These are phyloP conservation scores for Drosophila merina DNA, from an alignment of 2,888 invertebrate genomes.

Conservation along the genomic window DNA sequence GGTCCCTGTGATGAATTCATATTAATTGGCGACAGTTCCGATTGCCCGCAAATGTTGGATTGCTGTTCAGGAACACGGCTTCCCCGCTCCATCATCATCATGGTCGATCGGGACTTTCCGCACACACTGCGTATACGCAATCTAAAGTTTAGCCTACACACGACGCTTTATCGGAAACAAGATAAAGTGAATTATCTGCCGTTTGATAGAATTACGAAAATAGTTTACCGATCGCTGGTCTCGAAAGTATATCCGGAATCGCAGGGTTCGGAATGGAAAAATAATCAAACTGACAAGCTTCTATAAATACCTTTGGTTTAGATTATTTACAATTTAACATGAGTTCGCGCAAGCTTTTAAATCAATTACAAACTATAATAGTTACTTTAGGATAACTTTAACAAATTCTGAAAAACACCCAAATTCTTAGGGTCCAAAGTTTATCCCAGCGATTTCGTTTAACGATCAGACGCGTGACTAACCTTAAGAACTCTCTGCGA, in stretches of 20 bases:
- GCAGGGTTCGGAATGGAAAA: neutral
- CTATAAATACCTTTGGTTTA: neutral
- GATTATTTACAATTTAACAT: neutral
- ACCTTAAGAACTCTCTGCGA: constrained; percentile 7
- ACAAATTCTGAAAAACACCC: neutral
- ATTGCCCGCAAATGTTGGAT: constrained; percentile 19
- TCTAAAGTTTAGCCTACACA: constrained; percentile 22
- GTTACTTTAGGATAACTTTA: too few relatives aligned
- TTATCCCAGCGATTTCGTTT: neutral
- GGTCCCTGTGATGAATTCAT: constrained; percentile 64
- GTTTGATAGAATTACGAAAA: constrained; percentile 19
- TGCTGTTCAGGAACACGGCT: constrained; percentile 23
- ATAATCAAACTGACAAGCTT: neutral
- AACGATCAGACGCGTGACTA: constrained; percentile 8
- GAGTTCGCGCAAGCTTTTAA: neutral
- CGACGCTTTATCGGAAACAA: constrained; percentile 18
- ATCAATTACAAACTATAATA: too few relatives aligned
- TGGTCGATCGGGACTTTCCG: constrained; percentile 26
- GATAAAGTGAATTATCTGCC: constrained; percentile 26
- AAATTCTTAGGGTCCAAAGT: constrained; percentile 19
- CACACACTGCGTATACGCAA: constrained; percentile 40
- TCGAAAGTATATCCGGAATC: neutral
- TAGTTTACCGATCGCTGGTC: constrained; percentile 22
- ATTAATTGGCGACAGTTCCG: constrained; percentile 53
- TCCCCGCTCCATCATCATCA: constrained; percentile 46